Evolutionary conservation across 2,113 vertebrate genomes (phyloP), one percentile per base, ranked within the genome.

Genomic region (Myotis davidii): DNA sequence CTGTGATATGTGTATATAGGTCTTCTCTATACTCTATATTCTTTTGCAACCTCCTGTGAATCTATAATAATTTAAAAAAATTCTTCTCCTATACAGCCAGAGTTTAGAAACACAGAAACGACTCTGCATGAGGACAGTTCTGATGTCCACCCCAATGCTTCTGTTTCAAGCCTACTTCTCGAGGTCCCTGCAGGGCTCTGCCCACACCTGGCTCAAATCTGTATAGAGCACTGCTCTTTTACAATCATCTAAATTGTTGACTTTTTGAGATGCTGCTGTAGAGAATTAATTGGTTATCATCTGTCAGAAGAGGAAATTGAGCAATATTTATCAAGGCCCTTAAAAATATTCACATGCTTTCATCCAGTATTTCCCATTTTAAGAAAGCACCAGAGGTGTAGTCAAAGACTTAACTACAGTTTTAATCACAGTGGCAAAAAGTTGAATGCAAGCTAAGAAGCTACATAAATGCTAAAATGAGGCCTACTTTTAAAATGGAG

Each of bases 11-110:
- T 48, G 5, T 29, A 39, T 17, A 20, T 0, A 10, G 37, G 12
- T 32, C 73, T 69, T 91, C 72, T 85, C 11, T 85, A 21, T 32
- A 48, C 25, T 23, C 45, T 20, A 11, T 37, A 77, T 6, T 91
- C 34, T 34, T 86, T 50, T 70, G 50, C 11, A 64, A n/a, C 29
- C 65, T 91, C 20, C 34, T 84, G 6, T 88, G 52, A 94, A 78
- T 48, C 4, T 78, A 34, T 70, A 94, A 76, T 65, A 61, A 91
- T 78, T 94, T 91, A 20, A n/a, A 73, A 82, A 91, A 74, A 61
- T 18, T 50, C 3, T 64, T 77, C 3, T 27, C 6, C 9, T 64
- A 16, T 54, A 2, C 6, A 79, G 1, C 34, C 67, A 69, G 5
- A 3, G 8, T 90, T 86, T 74, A 4, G 67, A 85, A 90, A 73